phyloP scores from a whole-genome alignment of 2,888 invertebrate genomes.

The Drosophila subquinaria region DNA sequence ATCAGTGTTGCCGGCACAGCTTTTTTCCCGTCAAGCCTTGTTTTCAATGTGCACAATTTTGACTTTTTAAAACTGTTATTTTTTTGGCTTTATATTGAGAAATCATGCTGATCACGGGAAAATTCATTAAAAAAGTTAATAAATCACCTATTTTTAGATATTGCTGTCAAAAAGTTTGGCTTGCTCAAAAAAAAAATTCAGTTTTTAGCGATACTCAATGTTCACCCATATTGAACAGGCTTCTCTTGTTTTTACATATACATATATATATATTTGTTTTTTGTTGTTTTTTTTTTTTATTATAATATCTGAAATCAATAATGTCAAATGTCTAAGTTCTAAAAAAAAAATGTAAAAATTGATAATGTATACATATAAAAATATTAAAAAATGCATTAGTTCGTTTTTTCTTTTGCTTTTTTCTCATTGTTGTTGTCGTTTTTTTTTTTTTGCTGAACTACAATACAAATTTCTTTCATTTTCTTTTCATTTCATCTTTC shows the following conservation, averaged over 20 bases:
- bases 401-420: conserved; percentile 59
- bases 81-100: too few relatives aligned
- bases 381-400: conserved; percentile 85
- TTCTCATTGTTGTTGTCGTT: conserved; percentile 38
- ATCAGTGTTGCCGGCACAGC: too few relatives aligned
- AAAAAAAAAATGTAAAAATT: conserved; percentile 84
- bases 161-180: too few relatives aligned
- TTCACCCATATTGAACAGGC: background rate
- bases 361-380: conserved; percentile 85
- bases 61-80: too few relatives aligned
- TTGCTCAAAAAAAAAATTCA: too few relatives aligned
- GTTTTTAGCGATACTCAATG: too few relatives aligned
- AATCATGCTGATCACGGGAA: too few relatives aligned
- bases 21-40: too few relatives aligned
- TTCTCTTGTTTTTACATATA: conserved; percentile 15
- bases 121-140: too few relatives aligned
- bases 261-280: conserved; percentile 23
- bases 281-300: conserved; percentile 72
- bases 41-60: too few relatives aligned
- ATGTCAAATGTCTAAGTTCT: conserved; percentile 84
- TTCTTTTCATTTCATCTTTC: conserved; percentile 21
- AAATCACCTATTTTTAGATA: too few relatives aligned
- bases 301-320: conserved; percentile 84
- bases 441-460: conserved; percentile 70
- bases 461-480: conserved; percentile 75